Evolutionary conservation across 2,113 vertebrate species (phyloP).

Genomic region (Scomber japonicus): DNA sequence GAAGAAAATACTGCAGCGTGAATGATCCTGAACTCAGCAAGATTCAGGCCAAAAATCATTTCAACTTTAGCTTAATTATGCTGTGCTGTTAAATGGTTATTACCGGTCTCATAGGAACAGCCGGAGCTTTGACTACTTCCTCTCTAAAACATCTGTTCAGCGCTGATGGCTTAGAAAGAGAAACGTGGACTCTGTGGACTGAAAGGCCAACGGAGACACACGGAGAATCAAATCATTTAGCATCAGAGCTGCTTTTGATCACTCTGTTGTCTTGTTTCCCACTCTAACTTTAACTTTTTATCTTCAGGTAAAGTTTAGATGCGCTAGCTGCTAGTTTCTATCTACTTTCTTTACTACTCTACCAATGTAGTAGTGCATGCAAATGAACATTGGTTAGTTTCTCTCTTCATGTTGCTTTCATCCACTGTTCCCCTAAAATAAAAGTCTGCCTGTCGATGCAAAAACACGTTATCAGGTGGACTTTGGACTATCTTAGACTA

Average conservation of each 20-base stretch:
- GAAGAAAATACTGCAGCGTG: too few species aligned
- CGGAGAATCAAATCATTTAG: slow-evolving; percentile 19
- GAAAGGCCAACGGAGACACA: slow-evolving; percentile 7
- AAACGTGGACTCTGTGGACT: too few species aligned
- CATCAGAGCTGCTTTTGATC: slow-evolving; percentile 23
- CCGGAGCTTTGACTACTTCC: slow-evolving; percentile 33
- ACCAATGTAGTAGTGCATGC: too few species aligned
- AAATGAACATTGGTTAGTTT: too few species aligned
- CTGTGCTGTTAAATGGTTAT: slow-evolving; percentile 39
- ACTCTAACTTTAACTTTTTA: slow-evolving; percentile 28
- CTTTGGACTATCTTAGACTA: too few species aligned
- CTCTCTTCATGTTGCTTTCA: too few species aligned
- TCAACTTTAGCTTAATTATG: slow-evolving; percentile 19
- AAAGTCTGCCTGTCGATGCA: too few species aligned
- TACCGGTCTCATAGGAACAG: slow-evolving; percentile 49
- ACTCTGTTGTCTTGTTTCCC: slow-evolving; percentile 5
- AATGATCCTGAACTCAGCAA: slow-evolving; percentile 30
- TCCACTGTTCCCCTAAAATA: too few species aligned
- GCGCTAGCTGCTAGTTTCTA: slow-evolving; percentile 2
- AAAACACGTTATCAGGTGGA: too few species aligned
- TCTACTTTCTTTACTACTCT: too few species aligned
- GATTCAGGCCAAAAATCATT: slow-evolving; percentile 8
- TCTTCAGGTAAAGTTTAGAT: slow-evolving; percentile 26
- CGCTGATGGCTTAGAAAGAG: too few species aligned
- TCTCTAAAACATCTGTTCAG: slow-evolving; percentile 58